A percentile compares a stretch with the other conserved stretches of the same genome.
Conservation (phyloP, 2,797 vertebrate genomes). For the Lithobates pipiens region DNA sequence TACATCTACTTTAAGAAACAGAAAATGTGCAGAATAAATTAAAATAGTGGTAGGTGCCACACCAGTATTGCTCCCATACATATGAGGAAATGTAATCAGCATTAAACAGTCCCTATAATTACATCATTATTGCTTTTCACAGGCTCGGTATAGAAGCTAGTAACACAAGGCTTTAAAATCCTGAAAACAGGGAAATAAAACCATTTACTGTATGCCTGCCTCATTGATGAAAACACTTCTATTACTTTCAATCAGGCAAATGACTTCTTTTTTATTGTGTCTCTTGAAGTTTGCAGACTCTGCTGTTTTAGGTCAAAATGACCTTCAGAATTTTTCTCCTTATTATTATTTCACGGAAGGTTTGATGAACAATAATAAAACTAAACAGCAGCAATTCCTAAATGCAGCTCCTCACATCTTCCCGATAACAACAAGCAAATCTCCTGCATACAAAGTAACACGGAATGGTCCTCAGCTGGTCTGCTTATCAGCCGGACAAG, state of each 20-base stretch:
- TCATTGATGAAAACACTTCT: constrained; percentile 52
- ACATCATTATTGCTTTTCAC: constrained; percentile 41
- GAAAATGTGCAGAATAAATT: constrained; percentile 31
- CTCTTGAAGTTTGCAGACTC: constrained; percentile 38
- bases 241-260: constrained; percentile 58
- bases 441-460: constrained; percentile 4
- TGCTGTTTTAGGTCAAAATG: constrained; percentile 54
- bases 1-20: background rate
- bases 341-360: constrained; percentile 22
- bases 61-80: constrained; percentile 20
- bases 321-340: constrained; percentile 43
- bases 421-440: background rate
- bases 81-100: constrained; percentile 47
- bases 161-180: constrained; percentile 40
- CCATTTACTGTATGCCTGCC: constrained; percentile 37
- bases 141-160: constrained; percentile 17
- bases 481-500: background rate
- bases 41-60: constrained; percentile 26
- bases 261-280: constrained; percentile 23
- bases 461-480: background rate
- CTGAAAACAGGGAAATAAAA: constrained; percentile 50
- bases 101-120: constrained; percentile 51
- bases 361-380: constrained; percentile 48
- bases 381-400: constrained; percentile 10
- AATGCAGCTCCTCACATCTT: constrained; percentile 9